Conservation (phyloP, 2,113 vertebrate genomes). For the Xiphophorus maculatus region DNA sequence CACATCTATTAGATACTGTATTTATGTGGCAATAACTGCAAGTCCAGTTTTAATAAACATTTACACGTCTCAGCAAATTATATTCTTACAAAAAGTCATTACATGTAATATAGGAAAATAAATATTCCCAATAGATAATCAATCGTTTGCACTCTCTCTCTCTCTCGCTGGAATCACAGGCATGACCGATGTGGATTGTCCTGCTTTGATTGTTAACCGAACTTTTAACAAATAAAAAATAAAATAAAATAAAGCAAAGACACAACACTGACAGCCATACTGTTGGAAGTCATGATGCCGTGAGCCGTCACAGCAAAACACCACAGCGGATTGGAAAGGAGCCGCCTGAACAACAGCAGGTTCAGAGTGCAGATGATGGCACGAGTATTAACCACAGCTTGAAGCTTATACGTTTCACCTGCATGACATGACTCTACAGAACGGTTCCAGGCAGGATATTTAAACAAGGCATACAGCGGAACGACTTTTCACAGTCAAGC, state of each 20-base stretch:
- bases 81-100: constrained; percentile 64
- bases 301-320: constrained; percentile 48
- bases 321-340: constrained; percentile 55
- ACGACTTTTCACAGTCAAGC: constrained; percentile 42
- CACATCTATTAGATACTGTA: constrained; percentile 37
- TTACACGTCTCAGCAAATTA: constrained; percentile 38
- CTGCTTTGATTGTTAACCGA: constrained; percentile 20
- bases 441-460: constrained; percentile 61
- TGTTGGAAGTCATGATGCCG: constrained; percentile 40
- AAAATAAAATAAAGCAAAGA: constrained; percentile 21
- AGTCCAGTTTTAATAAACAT: constrained; percentile 41
- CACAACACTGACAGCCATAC: constrained; percentile 46
- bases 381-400: constrained; percentile 62
- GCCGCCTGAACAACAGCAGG: constrained; percentile 45
- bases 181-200: constrained; percentile 28
- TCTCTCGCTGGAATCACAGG: constrained; percentile 24
- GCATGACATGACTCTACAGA: constrained; percentile 63
- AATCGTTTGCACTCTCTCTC: constrained; percentile 39
- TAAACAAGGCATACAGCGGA: constrained; percentile 68
- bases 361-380: constrained; percentile 59
- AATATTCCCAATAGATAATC: constrained; percentile 68
- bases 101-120: constrained; percentile 73
- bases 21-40: constrained; percentile 23
- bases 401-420: constrained; percentile 64
- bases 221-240: constrained; percentile 33